Evolutionary conservation across 2,113 vertebrate species (phyloP), one percentile per base, ranked within the genome.

Genomic region (Chaetorhynchus papuensis): DNA sequence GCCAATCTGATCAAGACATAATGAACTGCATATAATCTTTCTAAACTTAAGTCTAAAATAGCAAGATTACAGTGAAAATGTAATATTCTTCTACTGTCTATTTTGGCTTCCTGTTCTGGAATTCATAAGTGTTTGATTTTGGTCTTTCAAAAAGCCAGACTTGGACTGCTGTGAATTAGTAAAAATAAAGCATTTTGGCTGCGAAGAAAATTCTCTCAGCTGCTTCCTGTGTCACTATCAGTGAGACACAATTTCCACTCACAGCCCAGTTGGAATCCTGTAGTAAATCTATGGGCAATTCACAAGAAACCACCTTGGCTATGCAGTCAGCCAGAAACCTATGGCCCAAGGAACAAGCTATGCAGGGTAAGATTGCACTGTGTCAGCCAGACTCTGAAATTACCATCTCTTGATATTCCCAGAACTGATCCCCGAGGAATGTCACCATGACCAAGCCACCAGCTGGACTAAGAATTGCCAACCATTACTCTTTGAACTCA

Each of bases 171-270:
- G 39, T 74, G 31, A 42, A 90, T 78, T 37, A 79, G 23, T 59
- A 85, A 94, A 95, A 97, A 84, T 41, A 53, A 90, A 45, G 54
- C 6, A 14, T 83, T 94, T 87, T 93, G 91, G 63, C 78, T 77
- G 47, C 24, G 63, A 95, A 74, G 30, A 59, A 76, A 54, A 69
- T 77, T 87, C 77, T 89, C 26, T 76, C 75, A 72, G 49, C 31
- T 64, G 56, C 74, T 87, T 93, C 65, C 63, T 65, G 68, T 85
- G 78, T 72, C 89, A 85, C 50, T 66, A 77, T 66, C 75, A 74
- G 60, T 5, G 1, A 90, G 75, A 83, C 52, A 56, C 0, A 2
- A n/a, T 70, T 90, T 80, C 68, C 59, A 88, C 27, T 77, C 49
- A 24, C 23, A 52, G 63, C 13, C 56, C 33, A 14, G 65, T 49